Conservation (phyloP, 2,797 vertebrate species). For the Todus mexicanus region DNA sequence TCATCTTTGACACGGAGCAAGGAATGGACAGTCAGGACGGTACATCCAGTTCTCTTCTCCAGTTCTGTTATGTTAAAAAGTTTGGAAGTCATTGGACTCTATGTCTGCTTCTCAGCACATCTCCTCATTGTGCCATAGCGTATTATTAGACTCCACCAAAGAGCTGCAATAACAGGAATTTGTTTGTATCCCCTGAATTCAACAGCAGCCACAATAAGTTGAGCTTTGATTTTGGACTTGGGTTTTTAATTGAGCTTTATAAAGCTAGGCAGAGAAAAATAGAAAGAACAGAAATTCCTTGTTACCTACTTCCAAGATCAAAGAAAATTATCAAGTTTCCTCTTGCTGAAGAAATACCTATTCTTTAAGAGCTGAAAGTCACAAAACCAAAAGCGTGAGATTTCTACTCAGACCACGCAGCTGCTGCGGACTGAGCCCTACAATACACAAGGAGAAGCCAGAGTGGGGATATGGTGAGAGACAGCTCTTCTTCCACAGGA, state of each 20-base stretch:
- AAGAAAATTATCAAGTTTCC: neutral
- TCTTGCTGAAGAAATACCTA: neutral
- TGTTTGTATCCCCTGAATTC: neutral
- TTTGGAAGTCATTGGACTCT: neutral
- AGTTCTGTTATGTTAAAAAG: neutral
- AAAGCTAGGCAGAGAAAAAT: neutral
- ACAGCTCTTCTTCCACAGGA: neutral
- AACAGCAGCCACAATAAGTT: neutral
- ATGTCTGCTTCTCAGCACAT: neutral
- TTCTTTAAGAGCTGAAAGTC: neutral
- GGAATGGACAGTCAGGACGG: neutral
- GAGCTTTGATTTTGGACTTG: neutral
- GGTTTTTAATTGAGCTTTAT: neutral
- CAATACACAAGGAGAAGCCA: neutral
- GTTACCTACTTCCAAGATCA: neutral
- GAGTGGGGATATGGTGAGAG: neutral
- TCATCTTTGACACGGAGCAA: neutral
- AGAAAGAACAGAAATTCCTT: neutral
- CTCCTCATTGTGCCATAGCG: fast-evolving
- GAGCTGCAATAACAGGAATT: neutral
- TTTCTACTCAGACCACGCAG: neutral
- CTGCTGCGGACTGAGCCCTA: neutral
- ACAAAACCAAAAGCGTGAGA: neutral
- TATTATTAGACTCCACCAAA: neutral
- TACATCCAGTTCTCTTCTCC: neutral